Percentiles rank a stretch among this genome's conserved stretches.
These are phyloP conservation scores for Delia radicum DNA, from an alignment of 1,140 invertebrate species.

Conservation along the genomic window DNA sequence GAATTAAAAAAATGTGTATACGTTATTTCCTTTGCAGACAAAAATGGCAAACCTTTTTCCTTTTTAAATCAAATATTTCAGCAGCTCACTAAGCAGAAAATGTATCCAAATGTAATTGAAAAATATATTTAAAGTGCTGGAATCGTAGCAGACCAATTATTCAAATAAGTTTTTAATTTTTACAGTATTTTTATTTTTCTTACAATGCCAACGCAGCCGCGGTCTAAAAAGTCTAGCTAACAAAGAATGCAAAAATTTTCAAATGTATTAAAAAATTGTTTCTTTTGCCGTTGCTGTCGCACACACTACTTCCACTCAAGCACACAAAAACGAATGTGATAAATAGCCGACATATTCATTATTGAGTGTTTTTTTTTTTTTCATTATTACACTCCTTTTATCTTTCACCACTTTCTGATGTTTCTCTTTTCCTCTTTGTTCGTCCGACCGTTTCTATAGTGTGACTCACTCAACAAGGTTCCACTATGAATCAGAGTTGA, in stretches of 20 bases:
- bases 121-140: neutral
- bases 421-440: neutral
- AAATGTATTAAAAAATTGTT: constrained; percentile 13
- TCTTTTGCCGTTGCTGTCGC: neutral
- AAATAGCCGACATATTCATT: constrained; percentile 16
- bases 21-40: no score
- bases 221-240: constrained; percentile 2
- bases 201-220: constrained; percentile 22
- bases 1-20: neutral
- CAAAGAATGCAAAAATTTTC: constrained; percentile 13
- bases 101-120: neutral
- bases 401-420: neutral
- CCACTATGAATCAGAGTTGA: constrained; percentile 11
- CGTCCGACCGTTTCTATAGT: neutral
- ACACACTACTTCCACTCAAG: constrained; percentile 18
- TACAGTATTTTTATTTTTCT: neutral
- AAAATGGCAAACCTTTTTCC: neutral
- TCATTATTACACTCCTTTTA: neutral
- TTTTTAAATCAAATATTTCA: neutral
- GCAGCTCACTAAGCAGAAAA: neutral
- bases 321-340: constrained; percentile 15
- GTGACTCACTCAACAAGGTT: constrained; percentile 19
- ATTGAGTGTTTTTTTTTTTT: neutral
- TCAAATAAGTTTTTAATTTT: neutral
- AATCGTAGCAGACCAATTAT: no score